Evolutionary conservation across 2,888 invertebrate species (phyloP).

Genomic region (Dichetophora obliterata): DNA sequence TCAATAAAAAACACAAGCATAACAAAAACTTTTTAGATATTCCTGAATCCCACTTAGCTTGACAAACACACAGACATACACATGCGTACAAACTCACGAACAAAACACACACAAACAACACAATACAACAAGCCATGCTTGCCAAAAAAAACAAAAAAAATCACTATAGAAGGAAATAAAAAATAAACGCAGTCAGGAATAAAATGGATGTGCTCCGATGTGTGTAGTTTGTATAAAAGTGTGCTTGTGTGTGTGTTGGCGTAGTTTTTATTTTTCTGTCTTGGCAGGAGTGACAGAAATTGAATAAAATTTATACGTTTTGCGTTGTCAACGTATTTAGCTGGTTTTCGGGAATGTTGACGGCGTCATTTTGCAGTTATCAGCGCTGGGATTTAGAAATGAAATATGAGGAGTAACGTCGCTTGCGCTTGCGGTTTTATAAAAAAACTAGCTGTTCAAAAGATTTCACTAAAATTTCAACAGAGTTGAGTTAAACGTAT

Average conservation of each 20-base stretch:
- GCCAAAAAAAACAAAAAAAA: too few relatives aligned
- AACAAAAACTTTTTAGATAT: not conserved
- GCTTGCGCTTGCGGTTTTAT: too few relatives aligned
- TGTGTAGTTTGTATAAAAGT: not conserved
- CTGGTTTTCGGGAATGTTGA: slow-evolving; percentile 8
- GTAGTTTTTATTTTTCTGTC: not conserved
- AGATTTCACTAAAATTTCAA: too few relatives aligned
- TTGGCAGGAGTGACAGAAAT: slow-evolving; percentile 8
- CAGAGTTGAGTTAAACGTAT: too few relatives aligned
- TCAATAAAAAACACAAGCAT: not conserved
- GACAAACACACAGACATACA: not conserved
- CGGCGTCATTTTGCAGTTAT: not conserved
- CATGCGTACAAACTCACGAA: not conserved
- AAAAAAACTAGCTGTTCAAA: too few relatives aligned
- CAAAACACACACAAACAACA: not conserved
- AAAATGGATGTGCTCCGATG: too few relatives aligned
- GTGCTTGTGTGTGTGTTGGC: not conserved
- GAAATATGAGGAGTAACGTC: not conserved
- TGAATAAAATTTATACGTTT: slow-evolving; percentile 34
- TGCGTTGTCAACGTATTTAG: not conserved
- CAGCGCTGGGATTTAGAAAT: slow-evolving; percentile 13
- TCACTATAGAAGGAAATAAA: too few relatives aligned
- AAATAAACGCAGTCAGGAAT: too few relatives aligned
- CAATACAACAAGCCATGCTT: too few relatives aligned
- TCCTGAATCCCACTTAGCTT: not conserved